These are phyloP conservation scores for Butorides virescens DNA, from an alignment of 2,113 vertebrate genomes.

Conservation along the genomic window DNA sequence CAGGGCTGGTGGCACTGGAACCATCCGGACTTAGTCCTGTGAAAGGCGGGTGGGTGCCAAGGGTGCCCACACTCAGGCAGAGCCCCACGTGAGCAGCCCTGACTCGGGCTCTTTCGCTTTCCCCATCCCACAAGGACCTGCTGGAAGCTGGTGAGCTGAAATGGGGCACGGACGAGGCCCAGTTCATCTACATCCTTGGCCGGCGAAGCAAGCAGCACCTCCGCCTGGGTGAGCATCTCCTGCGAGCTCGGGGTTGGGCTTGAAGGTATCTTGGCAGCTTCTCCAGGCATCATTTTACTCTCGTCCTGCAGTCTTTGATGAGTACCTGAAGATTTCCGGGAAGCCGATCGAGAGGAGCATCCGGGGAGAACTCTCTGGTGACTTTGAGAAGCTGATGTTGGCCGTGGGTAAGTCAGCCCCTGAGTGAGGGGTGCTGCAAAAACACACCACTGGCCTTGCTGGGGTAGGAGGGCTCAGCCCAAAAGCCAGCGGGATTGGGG, in stretches of 20 bases:
- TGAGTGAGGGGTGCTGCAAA: accelerated
- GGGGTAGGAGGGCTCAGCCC: background rate
- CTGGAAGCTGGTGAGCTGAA: constrained; percentile 90
- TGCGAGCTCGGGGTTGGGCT: background rate
- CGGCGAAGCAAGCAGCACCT: constrained; percentile 92
- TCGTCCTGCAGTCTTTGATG: constrained; percentile 85
- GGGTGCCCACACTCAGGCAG: background rate
- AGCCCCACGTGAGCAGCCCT: background rate
- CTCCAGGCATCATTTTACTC: background rate
- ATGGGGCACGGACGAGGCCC: constrained; percentile 94
- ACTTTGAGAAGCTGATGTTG: constrained; percentile 95
- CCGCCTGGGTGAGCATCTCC: constrained; percentile 80
- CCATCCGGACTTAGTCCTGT: background rate
- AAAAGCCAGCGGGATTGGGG: background rate
- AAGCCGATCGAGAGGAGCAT: constrained; percentile 91
- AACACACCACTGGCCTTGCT: background rate
- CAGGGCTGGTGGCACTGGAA: background rate
- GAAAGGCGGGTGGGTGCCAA: accelerated
- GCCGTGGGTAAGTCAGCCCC: constrained; percentile 83
- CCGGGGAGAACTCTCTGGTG: constrained; percentile 90
- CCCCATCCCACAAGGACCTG: constrained; percentile 78
- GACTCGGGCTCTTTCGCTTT: background rate
- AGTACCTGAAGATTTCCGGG: constrained; percentile 88
- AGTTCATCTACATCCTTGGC: constrained; percentile 95
- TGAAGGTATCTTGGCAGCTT: background rate